Base-by-base conservation (phyloP, 2,113 vertebrate species). In the Sapayoa aenigma region DNA sequence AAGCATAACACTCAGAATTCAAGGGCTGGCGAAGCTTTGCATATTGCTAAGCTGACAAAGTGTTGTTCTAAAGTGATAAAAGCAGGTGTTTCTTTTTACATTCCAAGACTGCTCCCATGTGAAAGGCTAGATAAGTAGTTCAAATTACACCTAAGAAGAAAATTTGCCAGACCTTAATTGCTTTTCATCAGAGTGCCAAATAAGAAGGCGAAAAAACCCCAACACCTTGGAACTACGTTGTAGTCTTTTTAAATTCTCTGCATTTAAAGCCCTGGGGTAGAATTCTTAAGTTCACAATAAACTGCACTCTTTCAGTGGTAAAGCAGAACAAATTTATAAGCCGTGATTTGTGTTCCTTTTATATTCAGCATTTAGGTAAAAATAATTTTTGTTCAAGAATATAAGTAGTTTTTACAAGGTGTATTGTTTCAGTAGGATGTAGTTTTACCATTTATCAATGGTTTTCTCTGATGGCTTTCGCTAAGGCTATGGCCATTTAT, bases 101-200 rank as follows among this genome's bases (percentile, higher is more conserved):
- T 95, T 91, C 93, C 94, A 95, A 95, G 92, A 90, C 65, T 94
- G 77, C 92, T 97, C 94, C 93, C 94, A 82, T 86, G 73, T 96
- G 97, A 97, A 96, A 95, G 81, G 79, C 82, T 93, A 91, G 91
- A 97, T 97, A 97, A 98, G 97, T 96, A 96, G 92, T 87, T 92
- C 94, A 97, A 97, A 98, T 98, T 97, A 93, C 95, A 90, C 95
- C 65, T 93, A 96, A 96, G 91, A 93, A 95, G 94, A 96, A 97
- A 95, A 97, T 96, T 97, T 91, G 35, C 96, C 86, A 84, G 63
- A 95, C 86, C 91, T 84, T 98, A 98, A 98, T 98, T 98, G 90
- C 96, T 95, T 97, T 96, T 91, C 96, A 82, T 98, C 94, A 87
- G 77, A 82, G 84, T 96, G 93, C 91, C 92, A 92, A 97, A 95